Evolutionary conservation across 2,797 vertebrate genomes (phyloP), one percentile per base, ranked within the genome.

Genomic region (Manis crassicaudata): DNA sequence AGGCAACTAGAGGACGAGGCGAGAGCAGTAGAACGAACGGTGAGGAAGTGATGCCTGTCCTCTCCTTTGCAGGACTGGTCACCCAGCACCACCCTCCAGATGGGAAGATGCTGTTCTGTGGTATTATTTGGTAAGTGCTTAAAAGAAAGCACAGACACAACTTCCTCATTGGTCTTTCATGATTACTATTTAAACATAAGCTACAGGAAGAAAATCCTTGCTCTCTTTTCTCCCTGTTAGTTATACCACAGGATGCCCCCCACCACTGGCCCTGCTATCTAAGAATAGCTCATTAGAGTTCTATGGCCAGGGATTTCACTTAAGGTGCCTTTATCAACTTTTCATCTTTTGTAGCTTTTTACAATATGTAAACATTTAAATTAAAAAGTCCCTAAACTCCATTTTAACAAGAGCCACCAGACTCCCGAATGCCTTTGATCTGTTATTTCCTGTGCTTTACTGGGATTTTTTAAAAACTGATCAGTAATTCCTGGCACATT

Each of bases 361-460:
- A 40, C 29, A 94, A 40, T 72, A 92, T 20, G 21, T 73, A 54
- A 90, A 46, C 32, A 63, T 76, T 81, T 29, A 58, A 72, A 46
- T 65, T 65, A 60, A 79, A 77, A 92, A 70, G 17, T 73, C 16
- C 52, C 32, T 89, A 27, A 85, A 35, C 25, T 81, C 37, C 25
- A 81, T 60, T 83, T 94, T 94, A 90, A 87, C 68, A 97, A 90
- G 13, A 82, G 8, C 56, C 56, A 72, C 68, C 56, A 92, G 63
- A 83, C 50, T 88, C 70, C 60, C 35, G 2, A 81, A 60, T 63
- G 60, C 10, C 46, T 83, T 88, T 94, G 50, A 90, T 79, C 72
- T 92, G 25, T 84, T 68, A 79, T 90, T 89, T 80, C 63, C n/a
- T 72, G 63, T 70, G 58, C 20, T 93, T 52, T 62, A 58, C 70